Base-by-base conservation (phyloP, 2,888 invertebrate genomes). In the Melolontha melolontha region DNA sequence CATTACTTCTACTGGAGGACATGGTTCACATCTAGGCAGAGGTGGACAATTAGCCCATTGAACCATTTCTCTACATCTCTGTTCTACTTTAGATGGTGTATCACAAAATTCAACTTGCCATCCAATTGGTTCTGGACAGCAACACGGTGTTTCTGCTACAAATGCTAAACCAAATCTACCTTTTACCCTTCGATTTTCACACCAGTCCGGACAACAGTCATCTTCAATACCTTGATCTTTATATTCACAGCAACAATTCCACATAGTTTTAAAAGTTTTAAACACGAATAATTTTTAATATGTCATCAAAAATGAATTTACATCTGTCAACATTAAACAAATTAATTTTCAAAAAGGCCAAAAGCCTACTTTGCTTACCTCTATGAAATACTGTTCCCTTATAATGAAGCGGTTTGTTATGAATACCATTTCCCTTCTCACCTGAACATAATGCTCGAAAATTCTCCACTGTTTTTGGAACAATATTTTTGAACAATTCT, bases 361-460 rank as follows among this genome's bases (percentile, higher is more conserved):
- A 40, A 16, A 55, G 54, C 27, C 44, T 14, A 52, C 64, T 64
- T 6, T 47, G 69, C 74, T 74, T 81, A 91, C 91, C 88, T 86
- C 88, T 91, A 79, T 96, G 96, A 83, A 98, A 95, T 66, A 86
- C 85, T 8, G 89, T 87, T 57, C 93, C 94, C 82, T 94, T 94
- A 81, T 92, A 98, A 82, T 94, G 93, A 50, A 98, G 85, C 2
- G 90, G 90, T 78, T 91, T 92, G 2, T 90, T 90, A 74, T 84
- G 77, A 16, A 76, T 77, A 0, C 95, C 94, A 72, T 88, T 79
- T 1, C 96, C 96, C 72, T 87, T 91, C 83, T 97, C 96, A 2
- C 97, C 97, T 0, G 97, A 97, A 80, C 98, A 98, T 0, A 98
- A 84, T 1, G 91, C 91, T 73, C 96, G 87, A 81, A 97, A 97